Conservation (phyloP, 2,113 vertebrate genomes). For the Pseudorhombus dupliciocellatus region DNA sequence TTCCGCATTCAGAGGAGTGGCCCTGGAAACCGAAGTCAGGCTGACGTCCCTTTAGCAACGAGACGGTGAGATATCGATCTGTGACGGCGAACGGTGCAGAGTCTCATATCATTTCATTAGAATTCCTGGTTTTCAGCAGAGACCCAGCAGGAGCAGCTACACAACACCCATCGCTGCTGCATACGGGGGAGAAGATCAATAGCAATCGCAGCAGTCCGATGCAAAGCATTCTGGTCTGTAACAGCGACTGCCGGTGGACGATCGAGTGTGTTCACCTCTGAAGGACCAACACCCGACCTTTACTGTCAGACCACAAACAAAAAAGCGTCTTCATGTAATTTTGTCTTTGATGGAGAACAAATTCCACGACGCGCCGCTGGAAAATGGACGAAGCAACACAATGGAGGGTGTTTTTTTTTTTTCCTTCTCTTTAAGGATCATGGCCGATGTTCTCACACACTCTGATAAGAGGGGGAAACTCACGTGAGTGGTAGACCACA, state of each 20-base stretch:
- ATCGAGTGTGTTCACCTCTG: not conserved
- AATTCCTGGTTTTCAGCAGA: not conserved
- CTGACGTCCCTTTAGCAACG: slow-evolving; percentile 80
- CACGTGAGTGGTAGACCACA: slow-evolving; percentile 49
- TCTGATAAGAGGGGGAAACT: slow-evolving; percentile 56
- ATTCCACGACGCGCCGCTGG: slow-evolving; percentile 6
- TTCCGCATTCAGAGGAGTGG: slow-evolving; percentile 68
- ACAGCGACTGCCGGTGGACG: not conserved
- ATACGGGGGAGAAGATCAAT: slow-evolving; percentile 20
- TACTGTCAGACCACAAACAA: not conserved
- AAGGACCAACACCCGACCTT: not conserved
- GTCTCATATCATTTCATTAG: no score
- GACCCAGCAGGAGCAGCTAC: not conserved
- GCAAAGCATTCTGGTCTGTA: slow-evolving; percentile 18
- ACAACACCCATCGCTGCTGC: not conserved
- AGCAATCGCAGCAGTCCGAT: slow-evolving; percentile 2
- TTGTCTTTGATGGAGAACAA: slow-evolving; percentile 11
- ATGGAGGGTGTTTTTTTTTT: slow-evolving; percentile 30
- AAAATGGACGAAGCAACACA: slow-evolving; percentile 24
- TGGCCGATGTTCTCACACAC: slow-evolving; percentile 48
- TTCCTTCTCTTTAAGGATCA: slow-evolving; percentile 32
- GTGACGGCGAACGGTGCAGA: not conserved
- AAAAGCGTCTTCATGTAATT: slow-evolving; percentile 5
- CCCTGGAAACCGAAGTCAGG: slow-evolving; percentile 81
- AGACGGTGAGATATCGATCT: slow-evolving; percentile 3